A percentile compares a stretch with the other conserved stretches of the same genome.
Conservation (phyloP, 2,888 invertebrate genomes). For the Morinoia aosen region DNA sequence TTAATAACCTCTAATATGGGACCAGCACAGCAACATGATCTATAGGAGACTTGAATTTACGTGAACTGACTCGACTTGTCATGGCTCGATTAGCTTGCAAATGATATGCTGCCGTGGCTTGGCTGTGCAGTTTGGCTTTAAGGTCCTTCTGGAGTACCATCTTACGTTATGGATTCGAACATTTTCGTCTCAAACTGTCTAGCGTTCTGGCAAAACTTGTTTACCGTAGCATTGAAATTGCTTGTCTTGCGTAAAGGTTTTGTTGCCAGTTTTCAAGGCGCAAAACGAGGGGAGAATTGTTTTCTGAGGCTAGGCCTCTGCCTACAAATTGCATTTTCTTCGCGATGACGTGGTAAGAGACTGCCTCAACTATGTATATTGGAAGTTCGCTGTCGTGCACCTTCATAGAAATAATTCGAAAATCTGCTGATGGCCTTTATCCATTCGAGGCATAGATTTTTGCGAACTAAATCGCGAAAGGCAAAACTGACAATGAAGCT, state of each 20-base stretch:
- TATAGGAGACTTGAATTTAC: slow-evolving; percentile 1
- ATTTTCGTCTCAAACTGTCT: neutral
- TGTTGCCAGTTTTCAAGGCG: neutral
- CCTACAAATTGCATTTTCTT: neutral
- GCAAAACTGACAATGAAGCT: too few relatives aligned
- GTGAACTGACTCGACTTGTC: neutral
- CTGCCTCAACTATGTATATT: neutral
- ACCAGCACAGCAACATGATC: neutral
- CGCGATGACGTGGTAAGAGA: neutral
- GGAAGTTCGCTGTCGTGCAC: neutral
- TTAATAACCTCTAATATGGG: slow-evolving; percentile 37
- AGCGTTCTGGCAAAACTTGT: neutral
- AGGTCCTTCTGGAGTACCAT: neutral
- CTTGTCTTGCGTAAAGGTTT: neutral
- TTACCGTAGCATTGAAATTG: neutral
- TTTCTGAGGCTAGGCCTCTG: neutral
- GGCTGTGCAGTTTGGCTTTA: neutral
- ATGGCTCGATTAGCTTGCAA: neutral
- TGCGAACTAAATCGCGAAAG: neutral
- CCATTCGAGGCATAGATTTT: neutral
- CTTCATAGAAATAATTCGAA: neutral
- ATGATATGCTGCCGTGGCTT: neutral
- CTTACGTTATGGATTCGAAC: neutral
- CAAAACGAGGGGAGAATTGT: neutral
- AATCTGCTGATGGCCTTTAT: neutral